phyloP scores from a whole-genome alignment of 2,888 invertebrate species.

The Pristionchus exspectatus region DNA sequence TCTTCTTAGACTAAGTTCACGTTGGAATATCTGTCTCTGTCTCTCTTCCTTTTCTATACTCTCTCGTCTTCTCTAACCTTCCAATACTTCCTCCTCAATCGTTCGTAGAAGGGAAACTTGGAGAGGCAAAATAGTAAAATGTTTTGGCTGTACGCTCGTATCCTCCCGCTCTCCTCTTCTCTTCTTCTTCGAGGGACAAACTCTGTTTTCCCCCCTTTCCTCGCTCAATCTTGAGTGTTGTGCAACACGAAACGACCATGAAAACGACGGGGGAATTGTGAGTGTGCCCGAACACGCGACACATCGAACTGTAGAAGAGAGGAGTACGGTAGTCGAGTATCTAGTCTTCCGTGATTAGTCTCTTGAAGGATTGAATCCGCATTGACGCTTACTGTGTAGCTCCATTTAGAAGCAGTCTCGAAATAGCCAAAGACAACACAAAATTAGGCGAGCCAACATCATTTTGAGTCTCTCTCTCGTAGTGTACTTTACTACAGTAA shows the following conservation, averaged over 20 bases:
- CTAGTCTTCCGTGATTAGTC: neutral
- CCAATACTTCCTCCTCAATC: neutral
- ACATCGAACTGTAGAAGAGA: conserved; percentile 14
- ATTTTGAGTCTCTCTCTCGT: neutral
- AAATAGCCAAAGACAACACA: neutral
- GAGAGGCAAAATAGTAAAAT: conserved; percentile 32
- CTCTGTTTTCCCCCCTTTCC: conserved; percentile 33
- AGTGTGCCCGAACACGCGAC: conserved; percentile 43
- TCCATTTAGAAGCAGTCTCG: neutral
- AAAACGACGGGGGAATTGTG: conserved; percentile 25
- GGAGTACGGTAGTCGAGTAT: conserved; percentile 33
- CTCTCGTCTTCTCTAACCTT: conserved; percentile 19
- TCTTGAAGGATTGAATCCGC: neutral
- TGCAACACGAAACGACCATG: conserved; percentile 46
- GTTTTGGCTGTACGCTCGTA: neutral
- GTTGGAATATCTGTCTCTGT: neutral
- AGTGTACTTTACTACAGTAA: conserved; percentile 34
- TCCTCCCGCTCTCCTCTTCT: neutral
- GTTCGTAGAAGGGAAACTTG: conserved; percentile 7
- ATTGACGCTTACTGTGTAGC: neutral
- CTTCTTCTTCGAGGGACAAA: conserved; percentile 18
- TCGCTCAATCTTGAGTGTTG: conserved; percentile 46
- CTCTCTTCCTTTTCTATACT: neutral
- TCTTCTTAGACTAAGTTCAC: conserved; percentile 17
- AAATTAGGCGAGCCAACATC: neutral